Evolutionary conservation across 1,140 invertebrate species (phyloP).

Genomic region (Holcopasites calliopsidis): DNA sequence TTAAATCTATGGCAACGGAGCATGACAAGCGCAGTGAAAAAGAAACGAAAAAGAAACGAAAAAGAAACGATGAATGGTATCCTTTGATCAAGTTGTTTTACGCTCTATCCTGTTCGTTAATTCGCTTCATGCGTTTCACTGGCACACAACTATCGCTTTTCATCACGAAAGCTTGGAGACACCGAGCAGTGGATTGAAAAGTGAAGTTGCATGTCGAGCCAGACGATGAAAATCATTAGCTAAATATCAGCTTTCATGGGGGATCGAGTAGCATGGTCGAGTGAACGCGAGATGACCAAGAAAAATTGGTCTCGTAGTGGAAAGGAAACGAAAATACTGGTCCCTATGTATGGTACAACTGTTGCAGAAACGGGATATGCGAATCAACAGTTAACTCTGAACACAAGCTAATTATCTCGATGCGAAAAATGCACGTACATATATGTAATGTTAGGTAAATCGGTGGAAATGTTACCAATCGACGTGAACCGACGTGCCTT

Average conservation of each 20-base stretch:
- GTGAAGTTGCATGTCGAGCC: slow-evolving; percentile 27
- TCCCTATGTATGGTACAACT: slow-evolving; percentile 41
- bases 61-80: slow-evolving; percentile 2
- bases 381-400: slow-evolving; percentile 60
- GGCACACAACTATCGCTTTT: slow-evolving; percentile 35
- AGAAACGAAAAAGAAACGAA: background rate
- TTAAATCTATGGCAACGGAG: background rate
- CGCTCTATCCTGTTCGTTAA: too few species aligned
- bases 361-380: slow-evolving; percentile 61
- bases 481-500: background rate
- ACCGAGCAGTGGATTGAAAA: slow-evolving; percentile 14
- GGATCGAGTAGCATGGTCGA: slow-evolving; percentile 37
- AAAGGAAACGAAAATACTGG: background rate
- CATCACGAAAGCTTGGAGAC: background rate
- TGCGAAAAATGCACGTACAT: slow-evolving; percentile 24
- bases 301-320: background rate
- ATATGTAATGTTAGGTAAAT: slow-evolving; percentile 50
- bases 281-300: background rate
- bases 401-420: slow-evolving; percentile 34
- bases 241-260: slow-evolving; percentile 38
- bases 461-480: background rate
- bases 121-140: background rate
- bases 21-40: background rate
- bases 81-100: background rate
- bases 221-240: slow-evolving; percentile 32